phyloP scores from a whole-genome alignment of 2,888 invertebrate species.

The Drosophila falleni region DNA sequence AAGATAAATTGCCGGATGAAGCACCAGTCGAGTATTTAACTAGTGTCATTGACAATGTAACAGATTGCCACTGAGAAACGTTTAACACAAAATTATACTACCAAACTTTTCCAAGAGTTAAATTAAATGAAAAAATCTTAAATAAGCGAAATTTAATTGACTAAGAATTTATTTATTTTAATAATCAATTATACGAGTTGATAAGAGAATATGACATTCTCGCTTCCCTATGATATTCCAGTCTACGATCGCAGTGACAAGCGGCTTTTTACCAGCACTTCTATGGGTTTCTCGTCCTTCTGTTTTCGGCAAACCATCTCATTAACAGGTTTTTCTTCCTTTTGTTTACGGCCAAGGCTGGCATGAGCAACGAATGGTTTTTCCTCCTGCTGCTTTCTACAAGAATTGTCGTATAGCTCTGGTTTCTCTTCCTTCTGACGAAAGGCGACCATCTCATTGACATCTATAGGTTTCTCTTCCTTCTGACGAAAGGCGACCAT shows the following conservation, averaged over 20 bases:
- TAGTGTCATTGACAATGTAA: too few relatives aligned
- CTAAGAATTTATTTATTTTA: neutral
- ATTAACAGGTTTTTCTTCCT: too few relatives aligned
- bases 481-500: too few relatives aligned
- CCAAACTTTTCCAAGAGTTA: too few relatives aligned
- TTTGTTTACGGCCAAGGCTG: neutral
- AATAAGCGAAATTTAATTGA: too few relatives aligned
- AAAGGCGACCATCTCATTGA: neutral
- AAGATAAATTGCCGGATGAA: too few relatives aligned
- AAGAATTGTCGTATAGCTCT: too few relatives aligned
- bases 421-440: too few relatives aligned
- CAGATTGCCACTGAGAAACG: too few relatives aligned
- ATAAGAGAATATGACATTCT: neutral
- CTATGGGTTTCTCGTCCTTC: neutral
- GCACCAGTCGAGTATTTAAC: too few relatives aligned
- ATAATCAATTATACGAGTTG: neutral
- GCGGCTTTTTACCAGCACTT: neutral
- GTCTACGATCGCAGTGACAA: neutral
- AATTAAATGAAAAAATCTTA: too few relatives aligned
- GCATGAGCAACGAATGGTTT: neutral
- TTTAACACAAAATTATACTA: too few relatives aligned
- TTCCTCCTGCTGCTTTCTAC: neutral
- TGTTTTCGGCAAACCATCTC: neutral
- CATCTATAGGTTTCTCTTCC: neutral
- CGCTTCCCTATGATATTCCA: neutral